phyloP scores from a whole-genome alignment of 2,888 invertebrate species.

The Silvanus unidentatus region DNA sequence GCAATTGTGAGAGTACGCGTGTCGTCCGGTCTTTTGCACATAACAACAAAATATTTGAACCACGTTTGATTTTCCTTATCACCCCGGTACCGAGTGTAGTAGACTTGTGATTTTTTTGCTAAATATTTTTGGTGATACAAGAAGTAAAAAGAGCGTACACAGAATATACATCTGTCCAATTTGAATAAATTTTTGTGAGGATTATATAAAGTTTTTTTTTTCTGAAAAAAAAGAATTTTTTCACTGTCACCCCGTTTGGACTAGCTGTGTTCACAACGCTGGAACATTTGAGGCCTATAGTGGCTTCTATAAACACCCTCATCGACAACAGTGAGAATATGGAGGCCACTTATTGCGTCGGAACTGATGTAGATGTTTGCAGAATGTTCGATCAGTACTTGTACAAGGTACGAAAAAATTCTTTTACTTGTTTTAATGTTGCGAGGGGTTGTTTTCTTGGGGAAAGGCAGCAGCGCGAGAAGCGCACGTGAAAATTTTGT shows the following conservation, averaged over 20 bases:
- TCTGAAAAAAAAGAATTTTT: constrained; percentile 21
- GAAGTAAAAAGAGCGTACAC: too few species aligned
- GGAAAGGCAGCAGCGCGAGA: neutral
- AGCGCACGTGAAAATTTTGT: neutral
- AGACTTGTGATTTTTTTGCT: too few species aligned
- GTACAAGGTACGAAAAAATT: constrained; percentile 51
- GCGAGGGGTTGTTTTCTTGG: too few species aligned
- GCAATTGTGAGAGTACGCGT: constrained; percentile 37
- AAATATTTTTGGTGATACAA: too few species aligned
- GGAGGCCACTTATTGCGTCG: constrained; percentile 60
- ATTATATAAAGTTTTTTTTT: neutral
- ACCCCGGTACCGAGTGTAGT: too few species aligned
- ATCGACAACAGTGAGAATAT: constrained; percentile 51
- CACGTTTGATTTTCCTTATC: too few species aligned
- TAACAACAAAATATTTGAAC: neutral
- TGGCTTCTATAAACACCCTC: constrained; percentile 49
- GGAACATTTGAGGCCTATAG: constrained; percentile 50
- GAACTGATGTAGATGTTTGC: constrained; percentile 55
- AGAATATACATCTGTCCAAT: too few species aligned
- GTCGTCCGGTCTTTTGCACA: constrained; percentile 13
- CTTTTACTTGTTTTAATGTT: neutral
- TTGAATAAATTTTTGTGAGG: constrained; percentile 14
- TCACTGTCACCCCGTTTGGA: constrained; percentile 32
- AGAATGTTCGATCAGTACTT: constrained; percentile 63
- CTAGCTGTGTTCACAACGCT: constrained; percentile 41